phyloP scores from a whole-genome alignment of 2,797 vertebrate species.

The Cyprinella venusta region DNA sequence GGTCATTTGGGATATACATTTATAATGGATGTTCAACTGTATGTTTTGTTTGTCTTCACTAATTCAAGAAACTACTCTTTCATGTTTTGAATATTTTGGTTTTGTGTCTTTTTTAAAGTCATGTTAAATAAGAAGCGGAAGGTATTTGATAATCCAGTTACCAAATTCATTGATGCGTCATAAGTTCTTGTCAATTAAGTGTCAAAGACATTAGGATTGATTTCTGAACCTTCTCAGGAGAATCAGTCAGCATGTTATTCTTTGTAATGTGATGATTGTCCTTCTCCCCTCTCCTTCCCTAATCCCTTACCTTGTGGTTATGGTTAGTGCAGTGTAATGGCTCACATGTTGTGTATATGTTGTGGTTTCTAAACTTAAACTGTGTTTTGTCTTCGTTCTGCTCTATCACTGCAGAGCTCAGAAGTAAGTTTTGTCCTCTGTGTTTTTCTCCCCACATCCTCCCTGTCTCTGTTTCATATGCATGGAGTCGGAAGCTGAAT shows the following conservation, averaged over 20 bases:
- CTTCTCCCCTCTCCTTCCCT: constrained; percentile 44
- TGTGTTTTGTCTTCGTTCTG: constrained; percentile 91
- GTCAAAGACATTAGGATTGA: constrained; percentile 4
- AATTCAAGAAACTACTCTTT: constrained; percentile 17
- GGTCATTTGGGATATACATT: neutral
- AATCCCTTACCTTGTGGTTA: constrained; percentile 67
- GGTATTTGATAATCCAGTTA: constrained; percentile 18
- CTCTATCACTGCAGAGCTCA: constrained; percentile 92
- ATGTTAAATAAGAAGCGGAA: neutral
- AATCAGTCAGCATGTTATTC: constrained; percentile 33
- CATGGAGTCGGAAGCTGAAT: constrained; percentile 75
- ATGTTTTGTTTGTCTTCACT: neutral
- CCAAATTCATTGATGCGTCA: neutral
- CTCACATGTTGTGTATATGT: constrained; percentile 80
- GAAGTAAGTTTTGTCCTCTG: constrained; percentile 92
- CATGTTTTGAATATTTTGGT: constrained; percentile 17
- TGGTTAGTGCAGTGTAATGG: constrained; percentile 72
- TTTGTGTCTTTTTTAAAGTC: constrained; percentile 16
- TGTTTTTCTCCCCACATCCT: constrained; percentile 76
- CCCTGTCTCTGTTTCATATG: constrained; percentile 80
- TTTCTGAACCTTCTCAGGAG: neutral
- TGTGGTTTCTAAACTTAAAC: constrained; percentile 84
- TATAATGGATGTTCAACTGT: neutral
- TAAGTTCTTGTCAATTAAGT: neutral
- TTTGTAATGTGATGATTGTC: constrained; percentile 40